Conservation (phyloP, 2,797 vertebrate genomes). For the Hephaestus fuliginosus region DNA sequence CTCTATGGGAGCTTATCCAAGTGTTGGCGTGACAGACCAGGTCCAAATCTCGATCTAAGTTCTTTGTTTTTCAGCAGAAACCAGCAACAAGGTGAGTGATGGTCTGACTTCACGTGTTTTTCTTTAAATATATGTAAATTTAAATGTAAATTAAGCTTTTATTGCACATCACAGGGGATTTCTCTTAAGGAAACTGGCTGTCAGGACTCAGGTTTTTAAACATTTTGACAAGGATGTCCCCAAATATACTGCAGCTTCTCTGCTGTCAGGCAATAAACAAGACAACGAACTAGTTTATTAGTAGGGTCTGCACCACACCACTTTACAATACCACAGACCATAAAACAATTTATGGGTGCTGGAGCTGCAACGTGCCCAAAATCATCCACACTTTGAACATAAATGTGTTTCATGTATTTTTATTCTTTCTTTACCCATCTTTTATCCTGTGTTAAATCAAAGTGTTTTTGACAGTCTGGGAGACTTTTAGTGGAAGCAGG, state of each 20-base stretch:
- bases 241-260: background rate
- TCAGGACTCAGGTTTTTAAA: background rate
- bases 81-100: slow-evolving; percentile 66
- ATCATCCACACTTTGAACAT: background rate
- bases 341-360: slow-evolving; percentile 45
- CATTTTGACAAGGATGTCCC: background rate
- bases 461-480: slow-evolving; percentile 20
- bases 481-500: slow-evolving; percentile 4
- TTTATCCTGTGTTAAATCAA: background rate
- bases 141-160: background rate
- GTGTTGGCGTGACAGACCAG: background rate
- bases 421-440: background rate
- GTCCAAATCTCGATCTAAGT: slow-evolving; percentile 12
- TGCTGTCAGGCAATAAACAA: slow-evolving; percentile 33
- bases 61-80: slow-evolving; percentile 23
- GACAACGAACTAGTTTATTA: slow-evolving; percentile 50
- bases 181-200: background rate
- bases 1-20: slow-evolving; percentile 43
- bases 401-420: slow-evolving; percentile 7
- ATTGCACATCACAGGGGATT: background rate
- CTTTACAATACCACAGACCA: slow-evolving; percentile 33
- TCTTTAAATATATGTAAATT: background rate
- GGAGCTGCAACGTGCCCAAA: slow-evolving; percentile 11
- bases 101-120: background rate
- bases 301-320: slow-evolving; percentile 22